phyloP scores from a whole-genome alignment of 1,140 invertebrate genomes.

The Sycophila sp. region DNA sequence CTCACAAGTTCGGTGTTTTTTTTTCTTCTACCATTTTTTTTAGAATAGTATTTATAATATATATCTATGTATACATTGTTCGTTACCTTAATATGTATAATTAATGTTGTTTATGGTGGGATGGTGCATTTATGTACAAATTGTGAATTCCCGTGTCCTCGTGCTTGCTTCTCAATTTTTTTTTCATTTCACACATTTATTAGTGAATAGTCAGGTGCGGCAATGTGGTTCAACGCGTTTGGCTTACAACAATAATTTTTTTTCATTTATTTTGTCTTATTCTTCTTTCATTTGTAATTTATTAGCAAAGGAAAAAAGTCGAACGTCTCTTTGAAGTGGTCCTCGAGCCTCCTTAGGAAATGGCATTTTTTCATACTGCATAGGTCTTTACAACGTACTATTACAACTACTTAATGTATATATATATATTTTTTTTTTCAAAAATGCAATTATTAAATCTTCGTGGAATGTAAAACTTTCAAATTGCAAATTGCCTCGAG shows the following conservation, averaged over 20 bases:
- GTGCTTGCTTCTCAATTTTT: slow-evolving; percentile 43
- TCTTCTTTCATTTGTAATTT: too few relatives aligned
- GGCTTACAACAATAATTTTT: neutral
- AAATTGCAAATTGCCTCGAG: neutral
- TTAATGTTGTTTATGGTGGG: slow-evolving; percentile 59
- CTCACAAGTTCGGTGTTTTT: slow-evolving; percentile 18
- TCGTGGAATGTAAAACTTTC: neutral
- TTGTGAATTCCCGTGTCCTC: slow-evolving; percentile 58
- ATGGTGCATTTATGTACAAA: slow-evolving; percentile 64
- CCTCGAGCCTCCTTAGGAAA: too few relatives aligned
- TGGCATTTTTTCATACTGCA: too few relatives aligned
- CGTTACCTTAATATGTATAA: slow-evolving; percentile 51
- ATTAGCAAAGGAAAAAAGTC: too few relatives aligned
- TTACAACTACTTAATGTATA: too few relatives aligned
- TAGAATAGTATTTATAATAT: slow-evolving; percentile 48
- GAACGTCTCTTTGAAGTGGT: too few relatives aligned
- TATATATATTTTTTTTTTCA: neutral
- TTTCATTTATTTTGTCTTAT: neutral
- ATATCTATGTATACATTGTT: slow-evolving; percentile 49
- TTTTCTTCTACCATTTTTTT: slow-evolving; percentile 24
- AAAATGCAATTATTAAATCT: neutral
- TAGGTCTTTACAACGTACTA: too few relatives aligned
- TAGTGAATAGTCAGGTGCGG: too few relatives aligned
- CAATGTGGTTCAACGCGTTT: neutral
- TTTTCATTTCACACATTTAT: slow-evolving; percentile 9